Evolutionary conservation across 2,797 vertebrate species (phyloP).

Genomic region (Antrozous pallidus): DNA sequence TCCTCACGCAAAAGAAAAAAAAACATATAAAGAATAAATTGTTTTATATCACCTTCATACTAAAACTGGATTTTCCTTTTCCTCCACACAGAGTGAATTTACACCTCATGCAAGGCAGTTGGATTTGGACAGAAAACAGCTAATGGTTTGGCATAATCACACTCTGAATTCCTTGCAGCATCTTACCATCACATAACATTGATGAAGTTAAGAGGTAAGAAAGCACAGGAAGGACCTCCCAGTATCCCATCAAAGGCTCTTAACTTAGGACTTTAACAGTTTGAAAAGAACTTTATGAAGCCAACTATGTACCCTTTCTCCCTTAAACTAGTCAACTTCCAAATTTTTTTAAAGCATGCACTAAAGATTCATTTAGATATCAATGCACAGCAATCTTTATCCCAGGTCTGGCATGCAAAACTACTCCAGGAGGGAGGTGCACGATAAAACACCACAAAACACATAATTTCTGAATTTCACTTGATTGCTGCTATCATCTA

Average conservation of each 20-base stretch:
- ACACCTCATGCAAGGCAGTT: not conserved
- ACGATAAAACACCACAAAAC: slow-evolving; percentile 1
- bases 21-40: not conserved
- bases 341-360: slow-evolving; percentile 21
- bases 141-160: not conserved
- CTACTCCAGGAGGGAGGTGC: not conserved
- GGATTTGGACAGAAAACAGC: not conserved
- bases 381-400: slow-evolving; percentile 36
- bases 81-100: not conserved
- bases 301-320: slow-evolving; percentile 38
- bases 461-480: slow-evolving; percentile 42
- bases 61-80: not conserved
- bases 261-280: slow-evolving; percentile 58
- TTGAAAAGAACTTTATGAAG: slow-evolving; percentile 25
- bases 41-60: not conserved
- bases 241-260: slow-evolving; percentile 30
- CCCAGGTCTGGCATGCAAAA: slow-evolving; percentile 33
- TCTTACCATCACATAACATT: not conserved
- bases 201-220: not conserved
- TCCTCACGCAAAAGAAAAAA: not conserved
- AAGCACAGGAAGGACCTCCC: not conserved
- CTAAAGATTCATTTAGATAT: slow-evolving; percentile 34
- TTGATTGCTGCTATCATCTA: slow-evolving; percentile 67
- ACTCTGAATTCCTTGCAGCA: not conserved
- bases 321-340: slow-evolving; percentile 71